A percentile compares a stretch with the other conserved stretches of the same genome.
phyloP scores from a whole-genome alignment of 2,888 invertebrate genomes.

The Ochropleura plecta region DNA sequence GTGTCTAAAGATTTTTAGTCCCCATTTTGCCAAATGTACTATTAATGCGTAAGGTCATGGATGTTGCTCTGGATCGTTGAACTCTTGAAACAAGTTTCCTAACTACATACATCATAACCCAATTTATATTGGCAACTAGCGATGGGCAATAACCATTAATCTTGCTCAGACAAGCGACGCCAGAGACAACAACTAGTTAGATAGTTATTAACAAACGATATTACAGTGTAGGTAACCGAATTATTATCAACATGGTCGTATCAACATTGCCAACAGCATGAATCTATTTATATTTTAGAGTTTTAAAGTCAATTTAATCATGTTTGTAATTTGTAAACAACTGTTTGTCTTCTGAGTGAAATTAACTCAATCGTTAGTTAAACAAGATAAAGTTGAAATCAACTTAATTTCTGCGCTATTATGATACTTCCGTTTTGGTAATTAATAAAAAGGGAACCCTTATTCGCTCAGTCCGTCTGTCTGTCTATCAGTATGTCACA shows the following conservation, averaged over 20 bases:
- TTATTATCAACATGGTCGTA: slow-evolving; percentile 22
- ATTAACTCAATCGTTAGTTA: neutral
- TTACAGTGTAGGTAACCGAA: neutral
- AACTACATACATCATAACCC: slow-evolving; percentile 1
- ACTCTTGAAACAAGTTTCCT: neutral
- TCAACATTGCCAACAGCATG: neutral
- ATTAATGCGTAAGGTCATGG: neutral
- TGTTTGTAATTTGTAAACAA: neutral
- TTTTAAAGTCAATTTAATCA: neutral
- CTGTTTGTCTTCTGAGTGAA: slow-evolving; percentile 4
- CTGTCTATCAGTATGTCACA: too few relatives aligned
- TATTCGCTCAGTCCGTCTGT: too few relatives aligned
- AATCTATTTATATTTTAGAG: neutral
- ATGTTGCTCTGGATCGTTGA: neutral
- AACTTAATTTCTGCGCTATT: too few relatives aligned
- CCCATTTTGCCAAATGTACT: neutral
- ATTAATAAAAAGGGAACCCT: too few relatives aligned
- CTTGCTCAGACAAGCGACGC: slow-evolving; percentile 21
- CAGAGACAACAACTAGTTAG: slow-evolving; percentile 9
- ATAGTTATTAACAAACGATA: slow-evolving; percentile 18
- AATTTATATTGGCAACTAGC: slow-evolving; percentile 14
- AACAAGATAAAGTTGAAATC: neutral
- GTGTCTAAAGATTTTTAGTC: neutral
- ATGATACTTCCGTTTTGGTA: too few relatives aligned
- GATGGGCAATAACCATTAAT: slow-evolving; percentile 23